These are phyloP conservation scores for Struthio camelus DNA, from an alignment of 2,113 vertebrate species.

Conservation along the genomic window DNA sequence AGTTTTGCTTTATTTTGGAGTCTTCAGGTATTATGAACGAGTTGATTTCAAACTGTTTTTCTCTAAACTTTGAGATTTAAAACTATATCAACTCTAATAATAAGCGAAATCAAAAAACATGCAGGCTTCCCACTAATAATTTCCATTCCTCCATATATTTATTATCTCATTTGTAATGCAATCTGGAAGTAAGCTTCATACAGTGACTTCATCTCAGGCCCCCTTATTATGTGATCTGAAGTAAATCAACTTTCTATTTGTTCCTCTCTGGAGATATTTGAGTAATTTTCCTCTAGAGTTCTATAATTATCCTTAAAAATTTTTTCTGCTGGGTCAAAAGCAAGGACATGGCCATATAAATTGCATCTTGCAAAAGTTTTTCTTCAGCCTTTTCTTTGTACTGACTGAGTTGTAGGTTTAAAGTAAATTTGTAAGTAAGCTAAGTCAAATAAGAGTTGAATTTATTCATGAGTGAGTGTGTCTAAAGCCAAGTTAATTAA, in stretches of 20 bases:
- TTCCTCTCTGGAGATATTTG: slow-evolving; percentile 33
- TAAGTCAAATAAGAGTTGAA: not conserved
- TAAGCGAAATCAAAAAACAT: slow-evolving; percentile 11
- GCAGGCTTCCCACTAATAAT: not conserved
- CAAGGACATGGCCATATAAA: not conserved
- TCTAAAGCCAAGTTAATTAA: not conserved
- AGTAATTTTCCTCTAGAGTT: slow-evolving; percentile 30
- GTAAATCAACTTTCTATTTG: slow-evolving; percentile 37
- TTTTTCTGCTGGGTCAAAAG: slow-evolving; percentile 13
- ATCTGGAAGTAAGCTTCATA: slow-evolving; percentile 33
- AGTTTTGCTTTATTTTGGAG: not conserved
- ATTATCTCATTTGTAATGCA: slow-evolving; percentile 32
- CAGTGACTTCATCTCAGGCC: slow-evolving; percentile 32
- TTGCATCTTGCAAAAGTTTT: not conserved
- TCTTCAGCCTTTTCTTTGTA: not conserved
- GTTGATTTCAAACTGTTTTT: not conserved
- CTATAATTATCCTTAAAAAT: not conserved
- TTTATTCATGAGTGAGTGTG: not conserved
- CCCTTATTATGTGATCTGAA: not conserved
- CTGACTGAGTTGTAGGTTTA: not conserved
- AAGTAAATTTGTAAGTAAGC: not conserved
- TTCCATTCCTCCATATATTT: slow-evolving; percentile 43
- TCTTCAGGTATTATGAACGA: not conserved
- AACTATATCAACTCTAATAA: not conserved
- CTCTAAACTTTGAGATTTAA: slow-evolving; percentile 1